A percentile compares a stretch with the other conserved stretches of the same genome.
Evolutionary conservation across 2,797 vertebrate genomes (phyloP).

Genomic region (Ctenopoma kingsleyae): DNA sequence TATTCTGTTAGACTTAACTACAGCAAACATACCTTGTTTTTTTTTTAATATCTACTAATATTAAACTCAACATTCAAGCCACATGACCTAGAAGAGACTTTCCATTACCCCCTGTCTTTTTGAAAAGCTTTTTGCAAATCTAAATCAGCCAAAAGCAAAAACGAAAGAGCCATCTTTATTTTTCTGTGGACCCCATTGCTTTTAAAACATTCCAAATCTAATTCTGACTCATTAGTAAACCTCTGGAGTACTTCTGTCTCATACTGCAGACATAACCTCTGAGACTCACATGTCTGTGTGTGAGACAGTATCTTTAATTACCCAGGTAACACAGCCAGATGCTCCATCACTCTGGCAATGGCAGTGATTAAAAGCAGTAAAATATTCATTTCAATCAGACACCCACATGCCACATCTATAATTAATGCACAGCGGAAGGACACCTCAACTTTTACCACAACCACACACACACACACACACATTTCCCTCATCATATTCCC

Average conservation of each 20-base stretch:
- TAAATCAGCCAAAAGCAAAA: slow-evolving; percentile 35
- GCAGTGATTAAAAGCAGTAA: slow-evolving; percentile 84
- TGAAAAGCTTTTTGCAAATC: slow-evolving; percentile 45
- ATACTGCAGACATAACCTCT: slow-evolving; percentile 65
- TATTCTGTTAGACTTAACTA: not conserved
- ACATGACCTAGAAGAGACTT: slow-evolving; percentile 6
- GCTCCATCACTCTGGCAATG: slow-evolving; percentile 80
- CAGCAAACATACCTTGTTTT: not conserved
- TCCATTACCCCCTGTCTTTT: not conserved
- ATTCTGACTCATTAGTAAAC: slow-evolving; percentile 74
- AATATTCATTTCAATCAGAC: slow-evolving; percentile 85
- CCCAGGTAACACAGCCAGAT: slow-evolving; percentile 83
- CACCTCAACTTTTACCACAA: slow-evolving; percentile 64
- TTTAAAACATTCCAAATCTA: slow-evolving; percentile 68
- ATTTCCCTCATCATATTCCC: slow-evolving; percentile 51
- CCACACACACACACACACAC: slow-evolving; percentile 15
- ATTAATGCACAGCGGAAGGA: slow-evolving; percentile 80
- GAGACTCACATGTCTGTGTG: slow-evolving; percentile 51
- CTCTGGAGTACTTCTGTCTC: slow-evolving; percentile 62
- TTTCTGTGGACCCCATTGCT: slow-evolving; percentile 36
- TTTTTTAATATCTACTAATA: not conserved
- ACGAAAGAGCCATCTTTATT: slow-evolving; percentile 16
- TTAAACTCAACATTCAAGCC: not conserved
- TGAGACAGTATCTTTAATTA: slow-evolving; percentile 81
- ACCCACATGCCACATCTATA: slow-evolving; percentile 82